Evolutionary conservation across 92 coral and sea anemone species (phyloP).

Genomic region (Muricea muricata): DNA sequence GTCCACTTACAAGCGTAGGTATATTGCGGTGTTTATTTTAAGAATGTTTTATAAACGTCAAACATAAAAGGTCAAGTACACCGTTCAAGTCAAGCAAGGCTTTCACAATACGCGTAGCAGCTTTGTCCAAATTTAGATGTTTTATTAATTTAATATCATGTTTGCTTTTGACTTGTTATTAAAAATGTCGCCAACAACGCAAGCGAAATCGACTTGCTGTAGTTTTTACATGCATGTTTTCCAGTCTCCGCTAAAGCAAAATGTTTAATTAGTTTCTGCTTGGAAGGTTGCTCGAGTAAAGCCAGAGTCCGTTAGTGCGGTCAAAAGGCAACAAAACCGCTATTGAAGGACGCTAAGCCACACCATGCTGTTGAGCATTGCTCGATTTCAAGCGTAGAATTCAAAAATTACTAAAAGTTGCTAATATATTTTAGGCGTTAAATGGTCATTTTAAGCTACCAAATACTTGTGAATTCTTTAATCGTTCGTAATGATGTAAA

Average conservation of each 20-base stretch:
- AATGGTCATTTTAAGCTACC: not conserved
- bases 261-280: not conserved
- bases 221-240: not conserved
- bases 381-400: not conserved
- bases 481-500: not conserved
- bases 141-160: too few relatives aligned
- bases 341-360: not conserved
- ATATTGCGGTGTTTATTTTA: not conserved
- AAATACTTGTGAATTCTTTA: not conserved
- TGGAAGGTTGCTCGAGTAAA: not conserved
- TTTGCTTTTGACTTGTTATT: too few relatives aligned
- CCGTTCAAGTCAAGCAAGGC: not conserved
- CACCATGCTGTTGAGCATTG: not conserved
- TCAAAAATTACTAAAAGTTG: not conserved
- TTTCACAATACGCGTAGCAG: not conserved
- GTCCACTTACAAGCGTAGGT: too few relatives aligned
- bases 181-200: not conserved
- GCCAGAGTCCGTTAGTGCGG: not conserved
- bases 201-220: not conserved
- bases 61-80: not conserved
- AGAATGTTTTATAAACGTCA: not conserved
- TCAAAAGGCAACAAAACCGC: constrained; percentile 5
- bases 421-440: not conserved
- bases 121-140: not conserved
- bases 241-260: not conserved